phyloP scores from a whole-genome alignment of 2,797 vertebrate species.

The Cynodonichthys magdalenae region DNA sequence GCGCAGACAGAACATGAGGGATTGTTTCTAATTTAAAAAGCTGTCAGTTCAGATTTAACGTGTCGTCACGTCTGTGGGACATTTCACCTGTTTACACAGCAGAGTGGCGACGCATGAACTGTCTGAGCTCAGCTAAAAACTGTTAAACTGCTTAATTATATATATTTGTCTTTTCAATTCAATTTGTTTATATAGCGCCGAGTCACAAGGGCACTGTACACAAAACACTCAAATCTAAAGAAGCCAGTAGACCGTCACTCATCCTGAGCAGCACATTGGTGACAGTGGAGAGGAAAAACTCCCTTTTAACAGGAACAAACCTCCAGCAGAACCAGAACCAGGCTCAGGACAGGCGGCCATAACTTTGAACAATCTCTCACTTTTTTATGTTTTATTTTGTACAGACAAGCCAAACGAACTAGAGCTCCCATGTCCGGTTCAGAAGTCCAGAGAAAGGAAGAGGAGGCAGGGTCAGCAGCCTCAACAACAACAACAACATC shows the following conservation, averaged over 20 bases:
- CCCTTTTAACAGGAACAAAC: too few relatives aligned
- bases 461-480: slow-evolving; percentile 87
- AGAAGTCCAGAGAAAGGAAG: slow-evolving; percentile 94
- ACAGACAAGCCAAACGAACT: slow-evolving; percentile 97
- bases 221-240: too few relatives aligned
- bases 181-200: too few relatives aligned
- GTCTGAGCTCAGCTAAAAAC: slow-evolving; percentile 2
- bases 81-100: slow-evolving; percentile 22
- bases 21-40: slow-evolving; percentile 40
- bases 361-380: background rate
- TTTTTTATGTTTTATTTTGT: slow-evolving; percentile 17
- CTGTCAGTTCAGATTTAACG: slow-evolving; percentile 16
- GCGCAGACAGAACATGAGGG: slow-evolving; percentile 10
- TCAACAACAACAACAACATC: slow-evolving; percentile 17
- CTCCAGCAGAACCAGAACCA: too few relatives aligned
- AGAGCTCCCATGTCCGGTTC: slow-evolving; percentile 93
- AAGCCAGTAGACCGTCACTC: too few relatives aligned
- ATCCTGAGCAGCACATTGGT: too few relatives aligned
- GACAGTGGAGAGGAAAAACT: too few relatives aligned
- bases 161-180: too few relatives aligned
- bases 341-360: too few relatives aligned
- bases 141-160: slow-evolving; percentile 6
- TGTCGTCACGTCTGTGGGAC: slow-evolving; percentile 35
- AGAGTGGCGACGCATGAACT: too few relatives aligned
- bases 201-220: too few relatives aligned